Conservation (phyloP, 1,140 invertebrate species). For the Zaprionus davidi region DNA sequence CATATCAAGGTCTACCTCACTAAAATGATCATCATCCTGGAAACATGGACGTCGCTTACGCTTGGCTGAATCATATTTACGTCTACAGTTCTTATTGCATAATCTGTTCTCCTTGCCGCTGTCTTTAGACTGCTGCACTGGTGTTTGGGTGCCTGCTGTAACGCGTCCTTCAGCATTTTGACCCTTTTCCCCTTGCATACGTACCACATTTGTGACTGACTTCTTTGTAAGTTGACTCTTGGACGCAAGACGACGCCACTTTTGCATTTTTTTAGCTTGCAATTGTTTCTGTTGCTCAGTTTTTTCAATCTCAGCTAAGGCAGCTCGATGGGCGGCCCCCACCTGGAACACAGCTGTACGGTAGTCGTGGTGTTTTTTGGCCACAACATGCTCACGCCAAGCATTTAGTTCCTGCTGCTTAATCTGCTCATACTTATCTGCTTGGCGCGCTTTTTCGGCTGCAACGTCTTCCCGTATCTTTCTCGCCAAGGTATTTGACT, state of each 20-base stretch:
- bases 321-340: conserved; percentile 74
- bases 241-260: conserved; percentile 26
- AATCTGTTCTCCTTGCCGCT: conserved; percentile 50
- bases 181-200: conserved; percentile 21
- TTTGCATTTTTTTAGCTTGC: conserved; percentile 50
- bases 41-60: not conserved
- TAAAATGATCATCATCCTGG: not conserved
- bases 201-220: conserved; percentile 21
- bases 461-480: conserved; percentile 70
- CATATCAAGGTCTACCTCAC: not conserved
- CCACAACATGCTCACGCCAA: conserved; percentile 77
- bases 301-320: conserved; percentile 61
- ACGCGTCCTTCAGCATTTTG: conserved; percentile 55
- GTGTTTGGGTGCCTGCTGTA: conserved; percentile 61
- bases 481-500: conserved; percentile 66
- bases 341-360: conserved; percentile 69
- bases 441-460: conserved; percentile 62
- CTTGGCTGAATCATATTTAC: conserved; percentile 5
- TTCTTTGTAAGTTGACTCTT: conserved; percentile 29
- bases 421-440: conserved; percentile 55
- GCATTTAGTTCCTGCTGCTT: conserved; percentile 65
- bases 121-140: conserved; percentile 1
- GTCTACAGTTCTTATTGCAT: conserved; percentile 15
- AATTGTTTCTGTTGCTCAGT: conserved; percentile 31
- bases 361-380: conserved; percentile 69